Conservation (phyloP, 1,140 invertebrate genomes). For the Homalodisca vitripennis region DNA sequence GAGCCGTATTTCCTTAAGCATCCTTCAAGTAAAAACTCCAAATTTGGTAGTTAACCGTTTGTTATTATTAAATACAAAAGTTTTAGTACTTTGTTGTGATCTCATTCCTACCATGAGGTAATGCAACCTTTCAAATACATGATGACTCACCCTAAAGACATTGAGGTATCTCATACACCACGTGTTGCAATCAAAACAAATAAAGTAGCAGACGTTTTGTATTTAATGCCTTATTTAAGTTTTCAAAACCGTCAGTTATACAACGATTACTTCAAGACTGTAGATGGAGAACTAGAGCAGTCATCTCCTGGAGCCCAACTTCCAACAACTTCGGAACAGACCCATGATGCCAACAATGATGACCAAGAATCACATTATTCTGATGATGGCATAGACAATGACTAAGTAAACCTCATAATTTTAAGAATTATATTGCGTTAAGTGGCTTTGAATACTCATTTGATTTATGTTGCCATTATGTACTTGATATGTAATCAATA, state of each 20-base stretch:
- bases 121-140: not conserved
- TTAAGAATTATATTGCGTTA: not conserved
- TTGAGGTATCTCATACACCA: not conserved
- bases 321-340: not conserved
- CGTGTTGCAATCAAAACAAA: not conserved
- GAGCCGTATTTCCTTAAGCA: not conserved
- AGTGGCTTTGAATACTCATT: too few relatives aligned
- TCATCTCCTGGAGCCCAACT: not conserved
- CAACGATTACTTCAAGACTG: not conserved
- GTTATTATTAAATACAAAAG: not conserved
- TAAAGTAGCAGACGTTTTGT: not conserved
- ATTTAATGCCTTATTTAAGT: not conserved
- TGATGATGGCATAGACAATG: not conserved
- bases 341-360: not conserved
- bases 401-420: not conserved
- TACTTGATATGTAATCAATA: too few relatives aligned
- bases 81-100: not conserved
- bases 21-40: not conserved
- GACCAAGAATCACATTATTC: not conserved
- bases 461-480: too few relatives aligned
- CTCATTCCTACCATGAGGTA: not conserved
- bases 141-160: not conserved
- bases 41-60: conserved; percentile 4
- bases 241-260: not conserved
- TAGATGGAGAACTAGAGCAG: not conserved